These are phyloP conservation scores for Caenorhabditis sp. DNA, from an alignment of 2,888 invertebrate species.

Conservation along the genomic window DNA sequence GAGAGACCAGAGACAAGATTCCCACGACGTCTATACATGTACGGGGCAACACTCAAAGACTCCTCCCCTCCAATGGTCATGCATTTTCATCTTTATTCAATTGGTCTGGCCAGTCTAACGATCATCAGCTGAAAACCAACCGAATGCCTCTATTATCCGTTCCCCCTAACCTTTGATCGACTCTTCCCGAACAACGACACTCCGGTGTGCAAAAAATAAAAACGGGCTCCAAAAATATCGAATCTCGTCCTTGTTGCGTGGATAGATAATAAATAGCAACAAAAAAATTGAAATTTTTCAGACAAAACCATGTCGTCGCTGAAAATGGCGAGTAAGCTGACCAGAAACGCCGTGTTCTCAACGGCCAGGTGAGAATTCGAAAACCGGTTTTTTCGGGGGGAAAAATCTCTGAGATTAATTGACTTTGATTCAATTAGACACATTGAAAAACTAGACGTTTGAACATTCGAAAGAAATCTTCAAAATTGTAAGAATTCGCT, in stretches of 20 bases:
- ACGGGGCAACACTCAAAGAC: not conserved
- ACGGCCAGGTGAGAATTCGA: slow-evolving; percentile 44
- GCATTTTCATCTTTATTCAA: not conserved
- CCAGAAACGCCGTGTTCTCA: slow-evolving; percentile 14
- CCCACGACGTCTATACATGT: not conserved
- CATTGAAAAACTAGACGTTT: not conserved
- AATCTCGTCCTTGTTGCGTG: too few species aligned
- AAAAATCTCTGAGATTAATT: slow-evolving; percentile 2
- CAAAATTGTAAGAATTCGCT: too few species aligned
- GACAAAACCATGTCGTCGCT: slow-evolving; percentile 42
- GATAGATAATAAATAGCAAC: too few species aligned
- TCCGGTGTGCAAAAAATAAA: too few species aligned
- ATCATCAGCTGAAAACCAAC: too few species aligned
- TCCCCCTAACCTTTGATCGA: too few species aligned
- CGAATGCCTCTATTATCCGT: too few species aligned
- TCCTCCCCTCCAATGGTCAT: not conserved
- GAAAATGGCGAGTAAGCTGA: slow-evolving; percentile 36
- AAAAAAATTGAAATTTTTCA: not conserved
- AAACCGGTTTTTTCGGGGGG: not conserved
- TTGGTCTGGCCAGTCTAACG: not conserved
- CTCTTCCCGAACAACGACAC: too few species aligned
- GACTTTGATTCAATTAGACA: not conserved
- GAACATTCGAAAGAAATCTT: not conserved
- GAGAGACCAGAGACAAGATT: not conserved
- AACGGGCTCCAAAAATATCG: too few species aligned